Base-by-base conservation (phyloP, 2,797 vertebrate genomes). In the Tapirus indicus region DNA sequence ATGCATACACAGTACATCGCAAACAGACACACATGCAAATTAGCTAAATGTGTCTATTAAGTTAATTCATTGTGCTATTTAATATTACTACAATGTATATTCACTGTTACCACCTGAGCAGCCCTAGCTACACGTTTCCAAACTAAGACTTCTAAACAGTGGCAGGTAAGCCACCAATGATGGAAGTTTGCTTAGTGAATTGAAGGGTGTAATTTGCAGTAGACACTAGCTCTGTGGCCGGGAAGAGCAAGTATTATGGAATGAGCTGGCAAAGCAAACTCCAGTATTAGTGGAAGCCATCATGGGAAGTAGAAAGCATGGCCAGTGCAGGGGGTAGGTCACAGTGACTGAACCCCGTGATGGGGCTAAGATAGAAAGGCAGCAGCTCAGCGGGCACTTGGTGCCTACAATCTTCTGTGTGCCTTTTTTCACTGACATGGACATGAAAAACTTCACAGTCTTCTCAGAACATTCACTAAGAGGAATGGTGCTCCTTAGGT, bases 291-390 rank as follows among this genome's bases (percentile, higher is more conserved):
- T 10, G 49, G 35, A 64, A 90, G 12, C 11, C 56, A 56, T 3
- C 18, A 18, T 0, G 8, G 32, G 7, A 92, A 41, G 25, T 5
- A 47, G 10, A 44, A 80, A 56, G 21, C 5, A 62, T 21, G 11
- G 3, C 0, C 29, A 64, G 35, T n/a, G 7, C 12, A 49, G 18
- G 2, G 2, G 14, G 0, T 35, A 0, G 29, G 3, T 32, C 27
- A 20, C 13, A 13, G 38, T 20, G 21, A 44, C 6, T 20, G 16
- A 54, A 16, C 29, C 2, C 5, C 27, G 7, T 1, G 21, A 20
- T 7, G 4, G 18, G 4, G 6, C 18, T 21, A 9, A 2, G n/a
- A 27, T 11, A 77, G 25, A 25, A 93, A 79, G 60, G 7, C 0
- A 25, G 9, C 23, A 35, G 17, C 10, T 58, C 49, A 35, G 0